These are phyloP conservation scores for Dorcus parallelipipedus DNA, from an alignment of 2,888 invertebrate species.

Conservation along the genomic window DNA sequence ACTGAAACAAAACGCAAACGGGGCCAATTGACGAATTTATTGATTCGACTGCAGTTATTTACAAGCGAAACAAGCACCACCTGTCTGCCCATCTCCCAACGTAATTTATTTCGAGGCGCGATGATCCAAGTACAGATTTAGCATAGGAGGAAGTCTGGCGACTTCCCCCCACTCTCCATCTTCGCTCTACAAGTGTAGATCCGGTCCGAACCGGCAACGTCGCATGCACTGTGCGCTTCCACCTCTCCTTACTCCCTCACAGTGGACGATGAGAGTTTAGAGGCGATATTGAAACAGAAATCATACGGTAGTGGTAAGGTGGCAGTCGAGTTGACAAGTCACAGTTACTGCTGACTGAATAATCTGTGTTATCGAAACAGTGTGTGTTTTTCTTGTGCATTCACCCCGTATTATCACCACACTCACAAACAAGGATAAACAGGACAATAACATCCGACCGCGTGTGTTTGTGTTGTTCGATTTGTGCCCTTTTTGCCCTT, in stretches of 20 bases:
- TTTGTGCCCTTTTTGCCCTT: too few species aligned
- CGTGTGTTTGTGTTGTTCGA: background rate
- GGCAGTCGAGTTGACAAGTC: constrained; percentile 42
- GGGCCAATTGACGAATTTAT: background rate
- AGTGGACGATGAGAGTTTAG: constrained; percentile 15
- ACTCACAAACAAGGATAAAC: background rate
- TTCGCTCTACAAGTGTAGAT: constrained; percentile 43
- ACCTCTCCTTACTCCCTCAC: constrained; percentile 34
- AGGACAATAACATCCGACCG: background rate
- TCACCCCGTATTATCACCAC: too few species aligned
- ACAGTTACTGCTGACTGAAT: constrained; percentile 45
- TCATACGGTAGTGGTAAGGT: constrained; percentile 48
- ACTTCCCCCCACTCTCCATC: constrained; percentile 25
- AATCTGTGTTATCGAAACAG: background rate
- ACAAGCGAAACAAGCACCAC: constrained; percentile 19
- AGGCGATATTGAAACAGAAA: constrained; percentile 35
- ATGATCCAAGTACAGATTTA: constrained; percentile 37
- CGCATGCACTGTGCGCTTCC: constrained; percentile 28
- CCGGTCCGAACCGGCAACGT: constrained; percentile 44
- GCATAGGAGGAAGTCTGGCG: constrained; percentile 44
- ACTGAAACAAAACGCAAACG: background rate
- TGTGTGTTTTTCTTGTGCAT: too few species aligned
- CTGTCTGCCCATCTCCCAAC: constrained; percentile 21
- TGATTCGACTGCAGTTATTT: background rate
- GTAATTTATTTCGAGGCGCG: constrained; percentile 28